Evolutionary conservation across 2,888 invertebrate species (phyloP), one percentile per base, ranked within the genome.

Genomic region (Caenorhabditis uteleia): DNA sequence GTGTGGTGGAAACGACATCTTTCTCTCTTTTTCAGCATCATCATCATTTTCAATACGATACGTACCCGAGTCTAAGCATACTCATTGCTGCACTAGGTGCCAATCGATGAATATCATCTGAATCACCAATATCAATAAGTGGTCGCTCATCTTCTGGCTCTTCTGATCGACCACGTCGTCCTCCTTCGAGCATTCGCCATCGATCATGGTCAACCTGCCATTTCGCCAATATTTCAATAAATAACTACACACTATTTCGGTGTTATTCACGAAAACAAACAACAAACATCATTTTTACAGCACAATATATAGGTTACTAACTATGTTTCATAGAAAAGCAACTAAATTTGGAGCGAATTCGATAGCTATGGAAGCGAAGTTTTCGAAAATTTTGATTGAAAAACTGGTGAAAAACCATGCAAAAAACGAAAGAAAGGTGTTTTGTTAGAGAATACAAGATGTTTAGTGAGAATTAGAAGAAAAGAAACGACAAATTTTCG

Each of bases 171-270:
- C 44, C 51, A 14, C 47, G 34, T 25, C 48, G 27, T 31, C 44
- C 38, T 10, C 61, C 64, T 48, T 57, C 66, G 20, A 47, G 39
- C n/a, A 62, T 50, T 42, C 74, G 59, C 55, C 70, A 66, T 18
- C 76, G 67, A 57, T 76, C 76, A 44, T 74, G 69, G 33, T 73
- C 75, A 36, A 76, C 76, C 76, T 57, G 56, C 38, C 43, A 23
- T 43, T 26, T 49, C n/a, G n/a, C n/a, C n/a, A n/a, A n/a, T 31
- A 23, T 26, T 23, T 40, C 46, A 29, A 29, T 14, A 10, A 29
- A 29, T 14, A 29, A 29, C 14, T 29, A 29, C 31, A 7, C 7
- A 29, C 8, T 29, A 10, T 10, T 29, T 10, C 31, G 14, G 7
- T 7, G 31, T 29, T 29, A 29, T 10, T 29, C 14, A 7, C 7